Evolutionary conservation across 2,113 vertebrate species (phyloP).

Genomic region (Lichenostomus cassidix): DNA sequence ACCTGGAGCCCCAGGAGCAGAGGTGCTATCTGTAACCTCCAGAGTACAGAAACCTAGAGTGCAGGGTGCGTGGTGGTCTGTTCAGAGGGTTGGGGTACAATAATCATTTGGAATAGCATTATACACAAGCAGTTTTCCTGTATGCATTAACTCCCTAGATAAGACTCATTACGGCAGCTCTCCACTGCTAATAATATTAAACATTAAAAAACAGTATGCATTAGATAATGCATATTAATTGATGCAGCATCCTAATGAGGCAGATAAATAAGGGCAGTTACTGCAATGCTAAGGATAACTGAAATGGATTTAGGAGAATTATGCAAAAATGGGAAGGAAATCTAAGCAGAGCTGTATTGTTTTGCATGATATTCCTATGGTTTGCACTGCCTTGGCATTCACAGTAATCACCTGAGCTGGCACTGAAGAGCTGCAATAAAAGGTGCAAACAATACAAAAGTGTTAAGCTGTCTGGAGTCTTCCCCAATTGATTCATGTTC

Average conservation of each 20-base stretch:
- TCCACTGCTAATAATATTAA: neutral
- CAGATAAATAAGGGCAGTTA: slow-evolving; percentile 10
- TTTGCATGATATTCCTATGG: neutral
- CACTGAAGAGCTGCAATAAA: slow-evolving; percentile 19
- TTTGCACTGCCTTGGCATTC: neutral
- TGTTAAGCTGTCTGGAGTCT: slow-evolving; percentile 21
- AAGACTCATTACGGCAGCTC: neutral
- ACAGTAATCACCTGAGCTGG: neutral
- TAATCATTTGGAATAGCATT: neutral
- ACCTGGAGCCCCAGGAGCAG: neutral
- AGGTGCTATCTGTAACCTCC: neutral
- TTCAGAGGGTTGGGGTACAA: neutral
- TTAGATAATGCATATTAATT: neutral
- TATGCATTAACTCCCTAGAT: neutral
- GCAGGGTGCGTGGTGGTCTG: rapidly evolving
- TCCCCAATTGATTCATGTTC: slow-evolving; percentile 1
- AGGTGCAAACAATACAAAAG: slow-evolving; percentile 22
- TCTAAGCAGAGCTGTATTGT: neutral
- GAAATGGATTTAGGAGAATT: neutral
- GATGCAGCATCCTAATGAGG: neutral
- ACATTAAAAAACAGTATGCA: neutral
- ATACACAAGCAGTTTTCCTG: neutral
- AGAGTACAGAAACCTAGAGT: neutral
- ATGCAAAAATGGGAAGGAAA: neutral
- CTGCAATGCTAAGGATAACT: neutral